Evolutionary conservation across 2,113 vertebrate genomes (phyloP).

Genomic region (Lampris incognitus): DNA sequence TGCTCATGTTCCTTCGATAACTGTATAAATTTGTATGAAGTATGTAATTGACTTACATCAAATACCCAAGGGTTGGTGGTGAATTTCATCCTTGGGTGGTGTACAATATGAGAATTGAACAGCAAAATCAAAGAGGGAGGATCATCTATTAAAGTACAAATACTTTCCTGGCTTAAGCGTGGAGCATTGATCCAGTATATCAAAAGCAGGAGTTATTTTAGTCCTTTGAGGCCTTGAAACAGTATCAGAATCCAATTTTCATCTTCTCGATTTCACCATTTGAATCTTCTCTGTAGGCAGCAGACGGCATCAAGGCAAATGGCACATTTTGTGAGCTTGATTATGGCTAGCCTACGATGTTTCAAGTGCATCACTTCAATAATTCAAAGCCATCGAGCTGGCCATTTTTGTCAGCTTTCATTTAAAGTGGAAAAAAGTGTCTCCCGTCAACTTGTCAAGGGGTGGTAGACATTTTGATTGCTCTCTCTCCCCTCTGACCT

Average conservation of each 20-base stretch:
- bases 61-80: conserved; percentile 46
- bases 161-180: conserved; percentile 24
- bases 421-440: conserved; percentile 39
- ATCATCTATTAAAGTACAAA: conserved; percentile 39
- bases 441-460: conserved; percentile 27
- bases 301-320: neutral
- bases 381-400: conserved; percentile 37
- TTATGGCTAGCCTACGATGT: conserved; percentile 18
- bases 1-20: conserved; percentile 44
- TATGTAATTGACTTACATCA: conserved; percentile 71
- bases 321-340: neutral
- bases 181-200: conserved; percentile 50
- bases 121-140: conserved; percentile 44
- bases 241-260: conserved; percentile 40
- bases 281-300: conserved; percentile 31
- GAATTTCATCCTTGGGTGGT: conserved; percentile 54
- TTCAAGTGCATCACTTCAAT: conserved; percentile 10
- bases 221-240: conserved; percentile 30
- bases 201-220: conserved; percentile 47
- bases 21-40: conserved; percentile 57
- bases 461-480: conserved; percentile 26
- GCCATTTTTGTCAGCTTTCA: conserved; percentile 41
- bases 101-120: conserved; percentile 45
- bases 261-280: conserved; percentile 34
- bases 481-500: neutral